Evolutionary conservation across 2,888 invertebrate genomes (phyloP).

Genomic region (Sipha maydis): DNA sequence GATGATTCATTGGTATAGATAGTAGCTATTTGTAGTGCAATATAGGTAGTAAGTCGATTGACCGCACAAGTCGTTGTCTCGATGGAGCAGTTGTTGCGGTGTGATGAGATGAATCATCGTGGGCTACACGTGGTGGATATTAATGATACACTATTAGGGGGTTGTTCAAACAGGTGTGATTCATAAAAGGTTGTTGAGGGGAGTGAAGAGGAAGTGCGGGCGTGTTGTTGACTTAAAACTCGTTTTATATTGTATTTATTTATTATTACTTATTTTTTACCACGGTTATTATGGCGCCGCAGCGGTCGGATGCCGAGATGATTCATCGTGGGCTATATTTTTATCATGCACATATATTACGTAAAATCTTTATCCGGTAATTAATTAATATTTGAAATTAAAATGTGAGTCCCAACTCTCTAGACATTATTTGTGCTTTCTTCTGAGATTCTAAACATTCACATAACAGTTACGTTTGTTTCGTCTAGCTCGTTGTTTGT

Average conservation of each 20-base stretch:
- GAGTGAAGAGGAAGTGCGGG: neutral
- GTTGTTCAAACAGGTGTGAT: slow-evolving; percentile 55
- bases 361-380: neutral
- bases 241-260: slow-evolving; percentile 9
- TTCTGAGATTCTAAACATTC: neutral
- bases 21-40: neutral
- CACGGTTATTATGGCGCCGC: neutral
- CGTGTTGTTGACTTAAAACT: slow-evolving; percentile 38
- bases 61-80: slow-evolving; percentile 15
- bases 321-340: slow-evolving; percentile 11
- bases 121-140: neutral
- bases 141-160: slow-evolving; percentile 4
- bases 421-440: neutral
- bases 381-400: slow-evolving; percentile 1
- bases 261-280: neutral
- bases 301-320: neutral
- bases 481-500: neutral
- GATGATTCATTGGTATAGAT: slow-evolving; percentile 9
- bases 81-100: neutral
- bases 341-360: neutral
- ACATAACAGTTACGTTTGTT: neutral
- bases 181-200: neutral
- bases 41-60: neutral
- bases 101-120: slow-evolving; percentile 47
- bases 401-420: neutral